Percentiles rank a stretch among this genome's conserved stretches.
phyloP scores from a whole-genome alignment of 2,888 invertebrate species.

The Drosophila atripex region DNA sequence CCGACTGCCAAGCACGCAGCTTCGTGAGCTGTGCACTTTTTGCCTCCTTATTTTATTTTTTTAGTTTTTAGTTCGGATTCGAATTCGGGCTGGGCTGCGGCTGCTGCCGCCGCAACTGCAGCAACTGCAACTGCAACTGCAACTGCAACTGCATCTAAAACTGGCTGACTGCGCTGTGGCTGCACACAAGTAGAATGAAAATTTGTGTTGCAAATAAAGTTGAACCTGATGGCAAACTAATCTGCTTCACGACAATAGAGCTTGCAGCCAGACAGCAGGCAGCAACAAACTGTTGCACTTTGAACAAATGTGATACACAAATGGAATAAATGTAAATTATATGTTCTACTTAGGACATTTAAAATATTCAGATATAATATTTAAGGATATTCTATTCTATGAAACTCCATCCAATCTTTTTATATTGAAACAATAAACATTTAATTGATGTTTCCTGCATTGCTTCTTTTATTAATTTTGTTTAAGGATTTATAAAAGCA shows the following conservation, averaged over 20 bases:
- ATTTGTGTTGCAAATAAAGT: constrained; percentile 80
- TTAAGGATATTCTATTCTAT: too few relatives aligned
- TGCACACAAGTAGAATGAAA: constrained; percentile 76
- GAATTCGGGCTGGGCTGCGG: constrained; percentile 31
- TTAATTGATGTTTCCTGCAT: too few relatives aligned
- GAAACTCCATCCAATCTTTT: too few relatives aligned
- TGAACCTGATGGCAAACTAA: constrained; percentile 80
- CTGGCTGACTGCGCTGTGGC: constrained; percentile 37
- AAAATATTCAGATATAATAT: too few relatives aligned
- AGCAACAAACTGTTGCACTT: constrained; percentile 31
- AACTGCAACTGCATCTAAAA: constrained; percentile 12
- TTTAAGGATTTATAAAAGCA: too few relatives aligned
- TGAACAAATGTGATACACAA: constrained; percentile 2
- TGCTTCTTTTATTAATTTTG: too few relatives aligned
- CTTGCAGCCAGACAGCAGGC: constrained; percentile 54
- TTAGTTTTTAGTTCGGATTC: constrained; percentile 14
- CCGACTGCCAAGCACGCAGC: constrained; percentile 61
- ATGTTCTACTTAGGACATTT: not conserved
- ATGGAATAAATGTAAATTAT: not conserved
- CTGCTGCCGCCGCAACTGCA: constrained; percentile 9
- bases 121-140: too few relatives aligned
- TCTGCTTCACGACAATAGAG: constrained; percentile 79
- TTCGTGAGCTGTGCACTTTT: constrained; percentile 66
- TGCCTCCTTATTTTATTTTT: constrained; percentile 38
- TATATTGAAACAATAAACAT: too few relatives aligned